These are phyloP conservation scores for Drosophila picticornis DNA, from an alignment of 2,888 invertebrate genomes.

Conservation along the genomic window DNA sequence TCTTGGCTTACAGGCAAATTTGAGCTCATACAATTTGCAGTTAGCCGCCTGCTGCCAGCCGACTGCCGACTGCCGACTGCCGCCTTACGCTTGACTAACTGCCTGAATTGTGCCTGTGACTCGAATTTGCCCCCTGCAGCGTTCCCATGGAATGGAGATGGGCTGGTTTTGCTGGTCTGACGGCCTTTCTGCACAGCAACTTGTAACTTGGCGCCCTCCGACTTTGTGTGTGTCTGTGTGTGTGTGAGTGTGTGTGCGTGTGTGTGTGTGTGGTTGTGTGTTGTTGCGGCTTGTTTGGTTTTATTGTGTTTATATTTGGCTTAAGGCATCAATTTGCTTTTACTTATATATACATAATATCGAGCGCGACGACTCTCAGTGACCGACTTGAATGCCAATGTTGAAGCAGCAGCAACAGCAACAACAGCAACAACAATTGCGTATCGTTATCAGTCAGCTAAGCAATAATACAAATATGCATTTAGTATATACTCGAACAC, in stretches of 20 bases:
- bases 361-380: constrained; percentile 54
- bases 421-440: constrained; percentile 12
- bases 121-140: constrained; percentile 18
- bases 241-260: background rate
- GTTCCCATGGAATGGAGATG: constrained; percentile 3
- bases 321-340: constrained; percentile 78
- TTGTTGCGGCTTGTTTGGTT: constrained; percentile 79
- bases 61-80: constrained; percentile 19
- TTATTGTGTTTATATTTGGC: constrained; percentile 81
- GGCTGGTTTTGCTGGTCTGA: background rate
- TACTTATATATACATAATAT: constrained; percentile 60
- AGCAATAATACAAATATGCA: constrained; percentile 78
- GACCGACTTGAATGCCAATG: constrained; percentile 61
- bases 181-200: constrained; percentile 28
- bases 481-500: constrained; percentile 32
- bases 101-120: constrained; percentile 54
- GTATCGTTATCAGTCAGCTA: constrained; percentile 52
- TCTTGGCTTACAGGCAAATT: constrained; percentile 70
- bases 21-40: constrained; percentile 76
- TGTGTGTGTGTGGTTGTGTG: constrained; percentile 41
- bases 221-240: constrained; percentile 25
- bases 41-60: constrained; percentile 51
- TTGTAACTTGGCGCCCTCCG: constrained; percentile 60
- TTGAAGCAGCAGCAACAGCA: constrained; percentile 38
- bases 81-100: constrained; percentile 68